These are phyloP conservation scores for Ptychochromis oligacanthus DNA, from an alignment of 2,113 vertebrate species.

Conservation along the genomic window DNA sequence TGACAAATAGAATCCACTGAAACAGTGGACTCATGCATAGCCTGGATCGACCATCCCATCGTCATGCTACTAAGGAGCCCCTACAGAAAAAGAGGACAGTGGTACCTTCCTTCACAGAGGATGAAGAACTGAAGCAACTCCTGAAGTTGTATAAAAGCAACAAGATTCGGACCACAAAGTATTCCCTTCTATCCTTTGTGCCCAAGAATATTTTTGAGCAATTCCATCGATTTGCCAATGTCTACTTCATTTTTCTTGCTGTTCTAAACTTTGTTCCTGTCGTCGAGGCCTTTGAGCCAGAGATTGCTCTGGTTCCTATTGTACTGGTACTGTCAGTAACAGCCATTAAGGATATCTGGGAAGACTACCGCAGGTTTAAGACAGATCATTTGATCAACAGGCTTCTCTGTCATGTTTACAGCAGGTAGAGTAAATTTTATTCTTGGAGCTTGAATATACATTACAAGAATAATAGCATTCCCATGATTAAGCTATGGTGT, in stretches of 20 bases:
- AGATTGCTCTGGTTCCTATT: slow-evolving; percentile 69
- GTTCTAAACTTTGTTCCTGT: slow-evolving; percentile 75
- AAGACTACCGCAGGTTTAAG: slow-evolving; percentile 70
- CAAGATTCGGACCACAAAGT: slow-evolving; percentile 73
- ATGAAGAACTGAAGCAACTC: slow-evolving; percentile 41
- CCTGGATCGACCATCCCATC: neutral
- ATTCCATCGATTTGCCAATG: slow-evolving; percentile 75
- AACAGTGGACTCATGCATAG: slow-evolving; percentile 40
- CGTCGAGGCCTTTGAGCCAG: slow-evolving; percentile 76
- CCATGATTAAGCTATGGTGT: neutral
- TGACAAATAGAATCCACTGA: neutral
- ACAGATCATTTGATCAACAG: slow-evolving; percentile 68
- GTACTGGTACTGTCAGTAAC: slow-evolving; percentile 59
- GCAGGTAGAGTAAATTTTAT: slow-evolving; percentile 58
- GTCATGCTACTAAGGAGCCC: neutral
- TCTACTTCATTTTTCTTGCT: slow-evolving; percentile 76
- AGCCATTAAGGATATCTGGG: slow-evolving; percentile 73
- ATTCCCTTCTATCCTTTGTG: slow-evolving; percentile 76
- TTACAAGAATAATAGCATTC: neutral
- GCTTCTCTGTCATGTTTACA: slow-evolving; percentile 64
- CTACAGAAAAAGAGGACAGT: slow-evolving; percentile 64
- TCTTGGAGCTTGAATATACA: neutral
- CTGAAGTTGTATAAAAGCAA: slow-evolving; percentile 57
- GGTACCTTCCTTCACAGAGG: slow-evolving; percentile 39
- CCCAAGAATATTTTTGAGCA: slow-evolving; percentile 81